phyloP scores from a whole-genome alignment of 2,888 invertebrate genomes.

The Cryptocephalus moraei region DNA sequence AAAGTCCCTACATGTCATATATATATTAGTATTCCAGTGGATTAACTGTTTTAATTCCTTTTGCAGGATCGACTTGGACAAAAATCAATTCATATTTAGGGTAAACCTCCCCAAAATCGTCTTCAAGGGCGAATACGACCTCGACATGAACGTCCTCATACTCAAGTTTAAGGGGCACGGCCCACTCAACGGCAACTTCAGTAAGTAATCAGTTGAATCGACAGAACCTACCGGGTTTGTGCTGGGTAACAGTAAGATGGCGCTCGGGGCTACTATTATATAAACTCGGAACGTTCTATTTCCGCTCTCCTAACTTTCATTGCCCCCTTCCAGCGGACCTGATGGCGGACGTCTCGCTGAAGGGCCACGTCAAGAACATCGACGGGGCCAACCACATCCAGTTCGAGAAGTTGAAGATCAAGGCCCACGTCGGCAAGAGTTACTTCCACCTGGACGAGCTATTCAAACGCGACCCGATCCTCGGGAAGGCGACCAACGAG shows the following conservation, averaged over 20 bases:
- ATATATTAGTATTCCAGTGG: no score
- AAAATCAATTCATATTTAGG: constrained; percentile 53
- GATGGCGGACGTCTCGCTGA: constrained; percentile 52
- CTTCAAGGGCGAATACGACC: constrained; percentile 57
- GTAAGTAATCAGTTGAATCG: constrained; percentile 41
- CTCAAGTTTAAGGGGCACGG: constrained; percentile 54
- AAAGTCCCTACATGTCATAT: no score
- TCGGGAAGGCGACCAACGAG: constrained; percentile 55
- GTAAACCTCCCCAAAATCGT: constrained; percentile 47
- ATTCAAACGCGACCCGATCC: constrained; percentile 47
- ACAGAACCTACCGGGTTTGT: no score
- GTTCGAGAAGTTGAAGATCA: constrained; percentile 54
- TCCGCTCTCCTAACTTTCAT: no score
- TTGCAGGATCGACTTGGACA: constrained; percentile 50
- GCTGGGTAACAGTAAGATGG: no score
- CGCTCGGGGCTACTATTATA: no score
- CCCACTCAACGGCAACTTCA: constrained; percentile 54
- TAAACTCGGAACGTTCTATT: no score
- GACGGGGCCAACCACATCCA: constrained; percentile 50
- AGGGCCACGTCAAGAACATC: constrained; percentile 46
- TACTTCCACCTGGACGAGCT: constrained; percentile 54
- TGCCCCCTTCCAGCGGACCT: constrained; percentile 47
- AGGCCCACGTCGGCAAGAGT: constrained; percentile 49
- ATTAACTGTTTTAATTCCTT: background rate
- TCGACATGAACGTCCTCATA: constrained; percentile 55